Base-by-base conservation (phyloP, 1,140 invertebrate genomes). In the Antheraea mylitta region DNA sequence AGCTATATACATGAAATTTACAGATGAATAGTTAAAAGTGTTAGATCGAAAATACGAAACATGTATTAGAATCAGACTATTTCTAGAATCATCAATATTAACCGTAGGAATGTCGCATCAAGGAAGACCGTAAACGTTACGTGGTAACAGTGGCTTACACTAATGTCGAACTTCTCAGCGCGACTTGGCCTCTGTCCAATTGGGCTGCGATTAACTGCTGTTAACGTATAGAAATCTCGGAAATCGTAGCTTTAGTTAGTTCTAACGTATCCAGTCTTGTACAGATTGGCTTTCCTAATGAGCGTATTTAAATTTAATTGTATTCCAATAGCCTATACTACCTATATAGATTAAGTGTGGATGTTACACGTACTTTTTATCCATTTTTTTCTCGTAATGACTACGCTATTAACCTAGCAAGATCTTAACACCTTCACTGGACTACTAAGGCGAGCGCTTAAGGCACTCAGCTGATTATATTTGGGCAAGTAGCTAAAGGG, bases 171-270 rank as follows among this genome's bases (percentile, higher is more conserved):
- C 30, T 16, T 53, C 45, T 53, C 11, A 16, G 11, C 37, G 61
- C 30, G 18, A 37, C 22, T 63, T 65, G 64, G 64, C 37, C 64
- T 5, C 64, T 18, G 38, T 65, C 64, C 64, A 65, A 64, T 64
- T 37, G 30, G 37, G 62, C 30, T 64, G 37, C 62, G 37, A 37
- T 64, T 42, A 64, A 65, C 64, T 65, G 19, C 64, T 65, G 64
- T 22, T 65, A 65, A 65, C 22, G 64, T 63, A 63, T 36, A 16
- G 11, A 61, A 61, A 36, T 61, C 60, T 36, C 11, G 18, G 64
- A 65, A 64, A 53, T 45, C 42, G 42, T 10, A 45, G 36, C 64
- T 65, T 65, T 65, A 65, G 38, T 45, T 65, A 65, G 64, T 42
- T 18, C 7, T 48, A 48, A 45, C 60, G 60, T 16, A 13, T 61